Percentiles rank a stretch among this genome's conserved stretches.
phyloP scores from a whole-genome alignment of 2,888 invertebrate species.

The Caenorhabditis auriculariae region DNA sequence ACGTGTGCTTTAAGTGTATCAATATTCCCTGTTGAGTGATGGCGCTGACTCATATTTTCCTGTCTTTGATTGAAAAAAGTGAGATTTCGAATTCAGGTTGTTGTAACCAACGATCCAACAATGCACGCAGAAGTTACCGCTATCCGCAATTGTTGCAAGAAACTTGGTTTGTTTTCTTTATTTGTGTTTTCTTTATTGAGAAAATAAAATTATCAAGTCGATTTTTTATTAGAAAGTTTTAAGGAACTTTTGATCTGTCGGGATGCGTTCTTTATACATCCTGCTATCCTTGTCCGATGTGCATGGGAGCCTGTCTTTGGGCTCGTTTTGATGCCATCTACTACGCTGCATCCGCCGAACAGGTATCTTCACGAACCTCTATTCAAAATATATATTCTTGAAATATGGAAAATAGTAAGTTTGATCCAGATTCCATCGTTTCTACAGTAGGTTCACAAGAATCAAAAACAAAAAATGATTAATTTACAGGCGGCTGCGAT shows the following conservation, averaged over 20 bases:
- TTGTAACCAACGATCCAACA: constrained; percentile 54
- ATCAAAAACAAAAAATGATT: no score
- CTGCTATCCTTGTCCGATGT: constrained; percentile 61
- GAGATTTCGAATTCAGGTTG: constrained; percentile 33
- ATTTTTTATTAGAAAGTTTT: neutral
- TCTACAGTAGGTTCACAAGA: no score
- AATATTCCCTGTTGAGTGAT: no score
- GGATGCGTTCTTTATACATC: constrained; percentile 58
- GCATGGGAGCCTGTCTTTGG: constrained; percentile 60
- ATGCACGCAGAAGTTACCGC: constrained; percentile 61
- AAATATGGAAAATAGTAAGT: neutral
- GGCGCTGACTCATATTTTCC: no score
- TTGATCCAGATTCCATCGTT: no score
- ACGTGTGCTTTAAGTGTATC: no score
- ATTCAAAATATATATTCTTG: constrained; percentile 1
- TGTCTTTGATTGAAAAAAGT: no score
- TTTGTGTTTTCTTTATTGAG: neutral
- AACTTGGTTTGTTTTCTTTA: constrained; percentile 21
- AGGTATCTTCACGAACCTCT: constrained; percentile 20
- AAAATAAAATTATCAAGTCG: neutral
- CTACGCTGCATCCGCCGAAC: constrained; percentile 56
- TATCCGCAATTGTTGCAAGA: constrained; percentile 53
- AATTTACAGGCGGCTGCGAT: constrained; percentile 46
- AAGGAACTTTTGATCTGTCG: constrained; percentile 32
- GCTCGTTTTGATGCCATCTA: constrained; percentile 53